Conservation (phyloP, 2,797 vertebrate species). For the Oryzias sinensis region DNA sequence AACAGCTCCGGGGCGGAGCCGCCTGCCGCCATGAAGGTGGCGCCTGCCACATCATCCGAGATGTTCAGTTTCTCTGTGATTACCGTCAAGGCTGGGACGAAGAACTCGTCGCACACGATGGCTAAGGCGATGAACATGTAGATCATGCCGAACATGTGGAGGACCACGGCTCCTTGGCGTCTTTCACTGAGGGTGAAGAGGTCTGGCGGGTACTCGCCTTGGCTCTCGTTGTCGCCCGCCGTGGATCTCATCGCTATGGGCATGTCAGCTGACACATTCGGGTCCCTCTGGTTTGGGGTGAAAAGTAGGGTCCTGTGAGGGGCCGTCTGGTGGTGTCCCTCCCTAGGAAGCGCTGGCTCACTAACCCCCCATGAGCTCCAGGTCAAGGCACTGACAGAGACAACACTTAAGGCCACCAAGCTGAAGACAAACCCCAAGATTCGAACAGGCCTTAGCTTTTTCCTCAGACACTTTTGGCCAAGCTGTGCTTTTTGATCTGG, state of each 20-base stretch:
- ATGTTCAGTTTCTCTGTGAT: slow-evolving; percentile 95
- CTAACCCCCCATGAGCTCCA: slow-evolving; percentile 74
- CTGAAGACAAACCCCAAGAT: slow-evolving; percentile 86
- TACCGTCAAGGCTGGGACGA: slow-evolving; percentile 95
- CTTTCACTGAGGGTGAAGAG: slow-evolving; percentile 85
- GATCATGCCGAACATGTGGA: slow-evolving; percentile 96
- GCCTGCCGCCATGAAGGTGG: slow-evolving; percentile 98
- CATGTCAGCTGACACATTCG: slow-evolving; percentile 74
- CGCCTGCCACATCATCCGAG: slow-evolving; percentile 96
- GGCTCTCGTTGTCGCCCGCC: slow-evolving; percentile 65
- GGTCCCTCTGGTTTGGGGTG: slow-evolving; percentile 73
- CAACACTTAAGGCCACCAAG: slow-evolving; percentile 86
- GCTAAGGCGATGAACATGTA: slow-evolving; percentile 99
- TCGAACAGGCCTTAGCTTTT: slow-evolving; percentile 87
- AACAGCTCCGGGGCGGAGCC: slow-evolving; percentile 98
- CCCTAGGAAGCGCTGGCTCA: slow-evolving; percentile 59
- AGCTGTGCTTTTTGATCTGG: slow-evolving; percentile 62
- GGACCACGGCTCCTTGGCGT: slow-evolving; percentile 86
- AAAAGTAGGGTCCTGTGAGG: slow-evolving; percentile 92
- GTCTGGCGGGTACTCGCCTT: slow-evolving; percentile 90
- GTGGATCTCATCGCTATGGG: slow-evolving; percentile 73
- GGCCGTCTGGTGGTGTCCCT: slow-evolving; percentile 62
- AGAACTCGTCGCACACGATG: slow-evolving; percentile 98
- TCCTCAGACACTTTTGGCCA: slow-evolving; percentile 76
- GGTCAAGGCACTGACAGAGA: slow-evolving; percentile 89